A percentile compares a stretch with the other conserved stretches of the same genome.
Evolutionary conservation across 2,113 vertebrate genomes (phyloP).

Genomic region (Anthoscopus minutus): DNA sequence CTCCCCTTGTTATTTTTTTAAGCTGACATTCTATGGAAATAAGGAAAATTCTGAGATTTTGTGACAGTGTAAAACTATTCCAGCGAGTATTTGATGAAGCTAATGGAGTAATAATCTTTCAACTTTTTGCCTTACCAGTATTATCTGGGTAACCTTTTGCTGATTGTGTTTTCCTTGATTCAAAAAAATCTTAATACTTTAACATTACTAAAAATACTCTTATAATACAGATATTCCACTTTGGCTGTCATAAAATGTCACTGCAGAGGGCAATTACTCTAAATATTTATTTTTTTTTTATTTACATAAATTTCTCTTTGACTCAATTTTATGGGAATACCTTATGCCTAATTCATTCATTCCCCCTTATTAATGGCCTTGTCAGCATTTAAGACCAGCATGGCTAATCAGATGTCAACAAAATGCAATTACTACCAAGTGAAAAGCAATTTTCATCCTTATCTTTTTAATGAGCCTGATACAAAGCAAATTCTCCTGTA

Average conservation of each 20-base stretch:
- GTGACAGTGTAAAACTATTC: background rate
- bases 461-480: constrained; percentile 25
- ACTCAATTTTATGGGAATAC: no score
- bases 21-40: background rate
- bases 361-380: constrained; percentile 24
- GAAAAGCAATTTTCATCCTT: constrained; percentile 34
- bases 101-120: background rate
- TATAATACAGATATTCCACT: background rate
- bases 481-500: background rate
- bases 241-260: background rate
- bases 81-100: background rate
- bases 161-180: background rate
- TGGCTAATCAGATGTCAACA: constrained; percentile 47
- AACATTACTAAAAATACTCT: background rate
- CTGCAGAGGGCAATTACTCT: background rate
- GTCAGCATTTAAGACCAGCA: constrained; percentile 5
- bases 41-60: background rate
- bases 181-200: background rate
- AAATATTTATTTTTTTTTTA: constrained; percentile 44
- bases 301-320: no score
- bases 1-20: rapidly evolving
- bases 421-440: constrained; percentile 31
- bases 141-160: background rate
- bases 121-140: background rate
- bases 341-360: constrained; percentile 45